Evolutionary conservation across 2,888 invertebrate genomes (phyloP).

Genomic region (Hydriomena furcata): DNA sequence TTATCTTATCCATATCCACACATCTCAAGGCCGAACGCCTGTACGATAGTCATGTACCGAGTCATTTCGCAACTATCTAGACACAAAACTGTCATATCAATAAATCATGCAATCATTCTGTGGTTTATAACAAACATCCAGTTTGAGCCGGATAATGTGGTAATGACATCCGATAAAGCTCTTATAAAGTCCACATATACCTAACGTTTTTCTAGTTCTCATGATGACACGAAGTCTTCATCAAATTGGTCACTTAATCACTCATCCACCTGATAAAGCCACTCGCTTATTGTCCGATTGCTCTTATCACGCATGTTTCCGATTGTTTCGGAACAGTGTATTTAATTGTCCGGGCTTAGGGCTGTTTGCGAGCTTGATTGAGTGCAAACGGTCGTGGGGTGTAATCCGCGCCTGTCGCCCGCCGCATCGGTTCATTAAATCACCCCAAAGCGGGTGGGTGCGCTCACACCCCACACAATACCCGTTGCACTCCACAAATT

Average conservation of each 20-base stretch:
- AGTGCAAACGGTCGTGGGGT: constrained; percentile 79
- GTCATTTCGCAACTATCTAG: constrained; percentile 1
- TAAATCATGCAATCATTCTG: neutral
- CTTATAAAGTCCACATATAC: constrained; percentile 1
- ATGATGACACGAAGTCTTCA: constrained; percentile 18
- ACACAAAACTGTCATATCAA: neutral
- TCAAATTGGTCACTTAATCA: constrained; percentile 23
- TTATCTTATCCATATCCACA: constrained; percentile 15
- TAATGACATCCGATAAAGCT: neutral
- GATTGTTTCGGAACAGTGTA: constrained; percentile 76
- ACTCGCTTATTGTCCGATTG: constrained; percentile 61
- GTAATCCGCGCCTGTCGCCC: constrained; percentile 79
- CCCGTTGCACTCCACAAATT: constrained; percentile 75
- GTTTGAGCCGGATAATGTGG: neutral
- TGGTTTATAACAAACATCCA: neutral
- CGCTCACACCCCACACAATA: constrained; percentile 47
- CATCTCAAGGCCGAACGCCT: constrained; percentile 15
- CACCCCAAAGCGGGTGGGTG: constrained; percentile 50
- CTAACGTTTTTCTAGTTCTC: neutral
- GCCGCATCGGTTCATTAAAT: constrained; percentile 80
- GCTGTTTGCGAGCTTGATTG: constrained; percentile 81
- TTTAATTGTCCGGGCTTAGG: constrained; percentile 79
- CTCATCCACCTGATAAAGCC: constrained; percentile 48
- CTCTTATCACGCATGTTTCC: constrained; percentile 70
- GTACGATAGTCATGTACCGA: neutral